Percentiles rank a stretch among this genome's conserved stretches.
These are phyloP conservation scores for Euzophera pinguis DNA, from an alignment of 2,888 invertebrate species.

Conservation along the genomic window DNA sequence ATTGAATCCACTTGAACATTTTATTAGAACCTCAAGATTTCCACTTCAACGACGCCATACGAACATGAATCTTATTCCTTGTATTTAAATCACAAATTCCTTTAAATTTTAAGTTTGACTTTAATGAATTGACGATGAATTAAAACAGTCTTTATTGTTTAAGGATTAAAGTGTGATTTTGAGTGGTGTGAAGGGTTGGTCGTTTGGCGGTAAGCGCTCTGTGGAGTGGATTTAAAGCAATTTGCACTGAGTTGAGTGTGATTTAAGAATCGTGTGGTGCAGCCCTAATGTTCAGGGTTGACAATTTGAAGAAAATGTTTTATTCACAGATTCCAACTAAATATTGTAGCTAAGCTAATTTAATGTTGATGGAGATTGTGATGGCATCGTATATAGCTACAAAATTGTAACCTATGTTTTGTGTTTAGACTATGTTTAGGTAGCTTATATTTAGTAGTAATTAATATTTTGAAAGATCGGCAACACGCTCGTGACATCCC, in stretches of 20 bases:
- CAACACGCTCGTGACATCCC: too few relatives aligned
- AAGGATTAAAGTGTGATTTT: not conserved
- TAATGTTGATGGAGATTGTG: too few relatives aligned
- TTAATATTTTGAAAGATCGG: too few relatives aligned
- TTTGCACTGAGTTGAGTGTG: constrained; percentile 58
- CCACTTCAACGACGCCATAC: not conserved
- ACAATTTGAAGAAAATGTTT: too few relatives aligned
- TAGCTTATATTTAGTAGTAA: too few relatives aligned
- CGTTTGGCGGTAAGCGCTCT: constrained; percentile 56
- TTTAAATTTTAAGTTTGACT: not conserved
- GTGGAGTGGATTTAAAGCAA: constrained; percentile 71
- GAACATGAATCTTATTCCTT: not conserved
- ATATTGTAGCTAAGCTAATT: not conserved
- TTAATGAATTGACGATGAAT: not conserved
- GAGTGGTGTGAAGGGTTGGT: constrained; percentile 14
- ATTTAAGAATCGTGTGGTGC: constrained; percentile 44
- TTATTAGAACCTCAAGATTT: constrained; percentile 12
- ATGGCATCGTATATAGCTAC: too few relatives aligned
- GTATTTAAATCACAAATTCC: not conserved
- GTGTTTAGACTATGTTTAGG: too few relatives aligned
- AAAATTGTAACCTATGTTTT: too few relatives aligned
- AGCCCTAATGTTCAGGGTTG: constrained; percentile 24
- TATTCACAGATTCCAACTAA: not conserved
- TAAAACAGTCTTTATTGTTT: not conserved
- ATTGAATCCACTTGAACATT: constrained; percentile 12